Evolutionary conservation across 2,797 vertebrate species (phyloP).

Genomic region (Centropyge bicolor): DNA sequence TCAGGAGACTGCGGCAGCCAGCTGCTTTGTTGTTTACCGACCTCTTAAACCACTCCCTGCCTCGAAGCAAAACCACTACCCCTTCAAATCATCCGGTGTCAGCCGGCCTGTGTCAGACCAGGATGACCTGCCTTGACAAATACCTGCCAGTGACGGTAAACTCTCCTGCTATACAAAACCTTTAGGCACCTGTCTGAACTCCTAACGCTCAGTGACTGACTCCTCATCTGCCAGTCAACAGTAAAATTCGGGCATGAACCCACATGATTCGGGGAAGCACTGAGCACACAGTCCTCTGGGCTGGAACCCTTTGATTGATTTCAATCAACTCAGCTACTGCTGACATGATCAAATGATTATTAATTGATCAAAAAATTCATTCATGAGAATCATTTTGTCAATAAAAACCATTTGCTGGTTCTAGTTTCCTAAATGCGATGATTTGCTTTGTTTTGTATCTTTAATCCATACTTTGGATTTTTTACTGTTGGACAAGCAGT

Average conservation of each 20-base stretch:
- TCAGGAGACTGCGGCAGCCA: constrained; percentile 47
- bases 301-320: background rate
- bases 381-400: background rate
- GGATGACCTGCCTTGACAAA: constrained; percentile 1
- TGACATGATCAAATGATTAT: background rate
- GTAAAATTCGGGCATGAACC: background rate
- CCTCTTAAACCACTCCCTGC: constrained; percentile 31
- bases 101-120: constrained; percentile 4
- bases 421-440: background rate
- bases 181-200: constrained; percentile 15
- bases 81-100: constrained; percentile 3
- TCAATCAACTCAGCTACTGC: background rate
- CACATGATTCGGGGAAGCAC: background rate
- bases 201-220: background rate
- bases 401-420: background rate
- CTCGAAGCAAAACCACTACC: background rate
- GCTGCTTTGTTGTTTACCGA: constrained; percentile 48
- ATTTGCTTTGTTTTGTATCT: background rate
- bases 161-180: constrained; percentile 15
- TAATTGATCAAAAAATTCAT: background rate
- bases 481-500: background rate
- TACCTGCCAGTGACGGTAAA: constrained; percentile 1
- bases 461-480: background rate
- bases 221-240: background rate
- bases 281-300: background rate